Evolutionary conservation across 2,113 vertebrate genomes (phyloP).

Genomic region (Grallaria varia): DNA sequence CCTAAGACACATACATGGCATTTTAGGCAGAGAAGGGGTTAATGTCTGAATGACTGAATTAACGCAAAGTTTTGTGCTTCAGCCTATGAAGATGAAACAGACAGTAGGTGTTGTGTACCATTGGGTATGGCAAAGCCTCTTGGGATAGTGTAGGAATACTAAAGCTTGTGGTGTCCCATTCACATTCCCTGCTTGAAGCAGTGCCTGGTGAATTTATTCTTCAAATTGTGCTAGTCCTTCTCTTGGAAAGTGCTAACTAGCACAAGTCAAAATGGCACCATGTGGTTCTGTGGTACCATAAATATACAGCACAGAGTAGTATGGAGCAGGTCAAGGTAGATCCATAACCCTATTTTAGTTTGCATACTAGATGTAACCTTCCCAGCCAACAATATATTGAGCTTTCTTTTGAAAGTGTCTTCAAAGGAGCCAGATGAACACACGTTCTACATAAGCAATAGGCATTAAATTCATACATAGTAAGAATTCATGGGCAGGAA

Average conservation of each 20-base stretch:
- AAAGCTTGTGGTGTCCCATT: neutral
- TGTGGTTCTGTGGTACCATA: neutral
- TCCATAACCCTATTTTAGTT: neutral
- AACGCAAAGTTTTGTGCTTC: neutral
- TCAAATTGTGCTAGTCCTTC: neutral
- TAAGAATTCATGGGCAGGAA: neutral
- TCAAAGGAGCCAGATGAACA: neutral
- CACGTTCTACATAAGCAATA: neutral
- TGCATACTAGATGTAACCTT: neutral
- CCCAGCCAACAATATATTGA: neutral
- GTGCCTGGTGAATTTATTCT: neutral
- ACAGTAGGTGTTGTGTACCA: accelerated
- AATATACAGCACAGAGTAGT: neutral
- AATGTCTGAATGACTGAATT: neutral
- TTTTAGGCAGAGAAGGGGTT: neutral
- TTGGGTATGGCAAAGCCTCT: neutral
- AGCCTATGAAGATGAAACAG: neutral
- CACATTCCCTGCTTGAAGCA: neutral
- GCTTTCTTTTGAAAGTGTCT: neutral
- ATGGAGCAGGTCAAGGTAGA: neutral
- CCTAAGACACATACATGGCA: neutral
- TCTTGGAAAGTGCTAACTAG: neutral
- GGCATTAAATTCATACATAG: neutral
- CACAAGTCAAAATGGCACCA: neutral
- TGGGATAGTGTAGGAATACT: neutral